Conservation (phyloP, 2,797 vertebrate species). For the Poecilia gillii region DNA sequence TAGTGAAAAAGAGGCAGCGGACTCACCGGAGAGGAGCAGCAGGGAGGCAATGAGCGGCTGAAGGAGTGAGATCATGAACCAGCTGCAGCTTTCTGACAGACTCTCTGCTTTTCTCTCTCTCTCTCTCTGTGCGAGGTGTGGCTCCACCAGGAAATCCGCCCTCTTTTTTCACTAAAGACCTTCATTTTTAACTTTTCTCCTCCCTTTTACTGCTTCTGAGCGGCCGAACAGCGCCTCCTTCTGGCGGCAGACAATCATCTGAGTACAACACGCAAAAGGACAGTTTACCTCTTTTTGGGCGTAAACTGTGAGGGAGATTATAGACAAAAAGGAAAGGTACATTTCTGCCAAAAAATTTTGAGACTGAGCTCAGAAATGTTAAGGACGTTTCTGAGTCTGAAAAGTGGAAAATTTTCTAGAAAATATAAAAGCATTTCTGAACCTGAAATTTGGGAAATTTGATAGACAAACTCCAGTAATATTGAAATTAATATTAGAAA, state of each 20-base stretch:
- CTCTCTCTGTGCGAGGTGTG: conserved; percentile 52
- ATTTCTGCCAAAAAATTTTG: no score
- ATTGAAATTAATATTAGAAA: no score
- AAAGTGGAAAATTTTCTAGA: no score
- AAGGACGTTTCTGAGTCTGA: no score
- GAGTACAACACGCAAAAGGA: background rate
- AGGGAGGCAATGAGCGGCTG: background rate
- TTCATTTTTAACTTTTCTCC: background rate
- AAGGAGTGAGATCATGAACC: conserved; percentile 13
- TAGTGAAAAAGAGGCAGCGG: background rate
- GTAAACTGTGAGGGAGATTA: background rate
- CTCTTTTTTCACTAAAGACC: conserved; percentile 15
- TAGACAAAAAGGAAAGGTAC: no score
- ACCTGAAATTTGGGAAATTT: no score
- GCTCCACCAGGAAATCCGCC: conserved; percentile 63
- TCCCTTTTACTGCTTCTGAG: background rate
- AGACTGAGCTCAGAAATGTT: no score
- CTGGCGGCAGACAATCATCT: background rate
- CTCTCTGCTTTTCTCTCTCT: conserved; percentile 15
- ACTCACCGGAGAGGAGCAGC: conserved; percentile 39
- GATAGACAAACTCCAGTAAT: no score
- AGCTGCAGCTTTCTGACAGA: conserved; percentile 13
- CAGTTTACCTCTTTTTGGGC: background rate
- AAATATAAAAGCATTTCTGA: no score
- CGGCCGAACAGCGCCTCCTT: conserved; percentile 35